phyloP scores from a whole-genome alignment of 2,888 invertebrate species.

The Apamea sordens region DNA sequence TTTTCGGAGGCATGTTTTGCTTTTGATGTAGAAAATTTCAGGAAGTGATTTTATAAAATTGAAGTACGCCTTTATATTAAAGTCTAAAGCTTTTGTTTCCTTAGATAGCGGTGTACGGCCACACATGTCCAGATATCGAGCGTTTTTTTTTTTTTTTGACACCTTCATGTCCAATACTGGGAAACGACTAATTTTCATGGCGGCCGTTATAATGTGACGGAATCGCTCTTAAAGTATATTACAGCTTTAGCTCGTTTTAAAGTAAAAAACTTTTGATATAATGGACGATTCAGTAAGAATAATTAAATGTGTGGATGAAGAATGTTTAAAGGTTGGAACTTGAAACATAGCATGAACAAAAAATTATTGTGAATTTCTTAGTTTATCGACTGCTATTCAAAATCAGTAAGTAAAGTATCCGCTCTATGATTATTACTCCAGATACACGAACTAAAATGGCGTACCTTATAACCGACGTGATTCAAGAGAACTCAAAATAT shows the following conservation, averaged over 20 bases:
- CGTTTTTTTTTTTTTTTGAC: no score
- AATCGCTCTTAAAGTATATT: not conserved
- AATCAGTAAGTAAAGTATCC: not conserved
- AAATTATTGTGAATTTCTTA: not conserved
- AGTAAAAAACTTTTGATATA: not conserved
- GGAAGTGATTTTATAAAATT: slow-evolving; percentile 16
- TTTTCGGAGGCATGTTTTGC: slow-evolving; percentile 5
- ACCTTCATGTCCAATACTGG: not conserved
- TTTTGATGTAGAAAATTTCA: slow-evolving; percentile 42
- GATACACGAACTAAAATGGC: not conserved
- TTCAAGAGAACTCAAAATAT: not conserved
- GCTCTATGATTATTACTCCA: not conserved
- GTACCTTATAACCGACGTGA: not conserved
- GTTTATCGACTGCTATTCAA: not conserved
- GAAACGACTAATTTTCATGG: not conserved
- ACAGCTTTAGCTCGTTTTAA: not conserved
- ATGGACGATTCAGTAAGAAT: not conserved
- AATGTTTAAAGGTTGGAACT: not conserved
- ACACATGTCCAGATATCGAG: not conserved
- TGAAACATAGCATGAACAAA: not conserved
- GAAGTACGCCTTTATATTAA: not conserved
- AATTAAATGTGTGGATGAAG: not conserved
- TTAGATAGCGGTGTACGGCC: not conserved
- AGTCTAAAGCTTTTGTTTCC: not conserved
- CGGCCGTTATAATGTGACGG: not conserved